Conservation (phyloP, 2,797 vertebrate genomes). For the Arrhamphus sclerolepis region DNA sequence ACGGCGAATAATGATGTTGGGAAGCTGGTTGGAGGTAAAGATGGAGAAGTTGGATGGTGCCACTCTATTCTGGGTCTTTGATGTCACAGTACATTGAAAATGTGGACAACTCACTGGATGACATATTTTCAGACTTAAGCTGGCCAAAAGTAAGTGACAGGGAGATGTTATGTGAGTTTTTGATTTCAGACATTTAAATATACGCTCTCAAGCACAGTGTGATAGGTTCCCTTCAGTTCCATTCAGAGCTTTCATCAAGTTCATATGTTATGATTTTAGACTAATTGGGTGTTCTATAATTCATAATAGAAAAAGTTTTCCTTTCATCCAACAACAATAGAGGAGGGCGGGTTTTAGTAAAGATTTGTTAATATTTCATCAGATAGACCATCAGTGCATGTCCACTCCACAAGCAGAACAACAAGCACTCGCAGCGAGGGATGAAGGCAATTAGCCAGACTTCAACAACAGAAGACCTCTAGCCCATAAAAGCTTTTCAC, state of each 20-base stretch:
- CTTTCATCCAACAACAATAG: constrained; percentile 69
- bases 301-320: constrained; percentile 64
- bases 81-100: no score
- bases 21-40: no score
- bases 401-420: constrained; percentile 62
- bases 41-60: no score
- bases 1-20: no score
- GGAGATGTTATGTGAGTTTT: no score
- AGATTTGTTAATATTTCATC: constrained; percentile 75
- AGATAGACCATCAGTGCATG: constrained; percentile 47
- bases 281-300: constrained; percentile 77
- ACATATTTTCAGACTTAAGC: no score
- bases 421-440: constrained; percentile 43
- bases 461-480: constrained; percentile 62
- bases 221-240: constrained; percentile 32
- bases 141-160: no score
- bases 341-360: constrained; percentile 36
- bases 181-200: no score
- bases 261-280: constrained; percentile 57
- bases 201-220: neutral
- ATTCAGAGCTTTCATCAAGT: constrained; percentile 54
- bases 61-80: no score
- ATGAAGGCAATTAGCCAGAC: constrained; percentile 70
- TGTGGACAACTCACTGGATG: no score
- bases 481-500: constrained; percentile 72